A percentile compares a stretch with the other conserved stretches of the same genome.
Evolutionary conservation across 2,797 vertebrate species (phyloP).

Genomic region (Rhinogobio ventralis): DNA sequence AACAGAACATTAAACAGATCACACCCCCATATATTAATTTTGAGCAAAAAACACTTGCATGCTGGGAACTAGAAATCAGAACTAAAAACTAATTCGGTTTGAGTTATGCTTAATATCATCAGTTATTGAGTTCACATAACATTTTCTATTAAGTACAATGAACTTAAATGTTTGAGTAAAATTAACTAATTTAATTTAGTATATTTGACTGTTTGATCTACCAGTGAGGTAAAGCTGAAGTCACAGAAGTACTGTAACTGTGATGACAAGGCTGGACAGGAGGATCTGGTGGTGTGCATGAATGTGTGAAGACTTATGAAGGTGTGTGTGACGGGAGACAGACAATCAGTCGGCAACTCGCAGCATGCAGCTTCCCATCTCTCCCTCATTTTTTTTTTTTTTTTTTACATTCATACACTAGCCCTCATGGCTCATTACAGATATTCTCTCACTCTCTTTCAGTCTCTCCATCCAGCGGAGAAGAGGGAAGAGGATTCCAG

Average conservation of each 20-base stretch:
- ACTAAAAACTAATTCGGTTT: no score
- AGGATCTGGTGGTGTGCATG: not conserved
- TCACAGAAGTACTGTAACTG: not conserved
- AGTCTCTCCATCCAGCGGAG: constrained; percentile 61
- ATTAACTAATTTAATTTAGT: not conserved
- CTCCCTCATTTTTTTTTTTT: not conserved
- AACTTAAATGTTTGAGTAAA: not conserved
- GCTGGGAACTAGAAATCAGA: not conserved
- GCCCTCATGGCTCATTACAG: constrained; percentile 39
- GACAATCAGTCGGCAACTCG: constrained; percentile 47
- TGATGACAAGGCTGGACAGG: not conserved
- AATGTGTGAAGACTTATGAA: constrained; percentile 2
- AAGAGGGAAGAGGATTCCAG: constrained; percentile 70
- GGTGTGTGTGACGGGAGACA: not conserved
- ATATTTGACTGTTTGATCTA: not conserved
- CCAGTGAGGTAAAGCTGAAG: not conserved
- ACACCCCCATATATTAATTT: no score
- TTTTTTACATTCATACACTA: constrained; percentile 23
- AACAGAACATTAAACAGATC: not conserved
- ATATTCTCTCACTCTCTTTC: constrained; percentile 48
- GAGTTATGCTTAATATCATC: not conserved
- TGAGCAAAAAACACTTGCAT: not conserved
- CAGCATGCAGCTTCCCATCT: constrained; percentile 23
- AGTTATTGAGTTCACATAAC: not conserved
- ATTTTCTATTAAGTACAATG: not conserved